These are phyloP conservation scores for Caenorhabditis angaria DNA, from an alignment of 2,888 invertebrate species.

Conservation along the genomic window DNA sequence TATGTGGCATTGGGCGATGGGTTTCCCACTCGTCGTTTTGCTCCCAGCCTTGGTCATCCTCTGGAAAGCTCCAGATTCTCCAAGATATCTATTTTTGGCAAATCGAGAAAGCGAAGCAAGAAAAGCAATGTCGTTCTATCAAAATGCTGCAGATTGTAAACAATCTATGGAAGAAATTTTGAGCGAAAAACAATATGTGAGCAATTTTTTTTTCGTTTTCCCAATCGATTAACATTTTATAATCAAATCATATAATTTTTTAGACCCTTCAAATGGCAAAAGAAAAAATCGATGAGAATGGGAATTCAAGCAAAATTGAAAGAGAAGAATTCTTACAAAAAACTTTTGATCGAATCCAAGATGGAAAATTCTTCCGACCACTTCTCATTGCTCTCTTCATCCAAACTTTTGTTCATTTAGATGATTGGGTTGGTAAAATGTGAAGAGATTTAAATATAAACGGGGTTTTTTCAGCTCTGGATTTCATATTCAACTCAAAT, in stretches of 20 bases:
- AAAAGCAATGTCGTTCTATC: slow-evolving; percentile 58
- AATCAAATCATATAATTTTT: slow-evolving; percentile 12
- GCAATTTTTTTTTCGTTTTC: too few species aligned
- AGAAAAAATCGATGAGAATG: slow-evolving; percentile 39
- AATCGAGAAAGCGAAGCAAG: slow-evolving; percentile 52
- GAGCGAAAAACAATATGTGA: slow-evolving; percentile 35
- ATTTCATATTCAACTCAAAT: slow-evolving; percentile 68
- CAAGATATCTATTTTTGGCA: slow-evolving; percentile 56
- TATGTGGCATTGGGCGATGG: slow-evolving; percentile 62
- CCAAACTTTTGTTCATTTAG: slow-evolving; percentile 66
- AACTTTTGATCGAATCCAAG: slow-evolving; percentile 27
- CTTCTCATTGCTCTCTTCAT: slow-evolving; percentile 60
- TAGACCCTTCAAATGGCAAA: slow-evolving; percentile 32
- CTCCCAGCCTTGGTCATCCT: slow-evolving; percentile 53
- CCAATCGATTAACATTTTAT: neutral
- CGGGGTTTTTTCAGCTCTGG: slow-evolving; percentile 60
- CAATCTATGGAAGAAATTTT: slow-evolving; percentile 46
- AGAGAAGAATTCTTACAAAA: slow-evolving; percentile 6
- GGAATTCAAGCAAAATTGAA: slow-evolving; percentile 29
- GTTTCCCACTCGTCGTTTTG: slow-evolving; percentile 53
- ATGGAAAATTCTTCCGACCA: slow-evolving; percentile 62
- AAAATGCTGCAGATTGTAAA: slow-evolving; percentile 43
- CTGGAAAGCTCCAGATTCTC: slow-evolving; percentile 61
- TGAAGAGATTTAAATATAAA: neutral
- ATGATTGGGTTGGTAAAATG: slow-evolving; percentile 62